Evolutionary conservation across 2,888 invertebrate species (phyloP).

Genomic region (Malthinus seriepunctatus): DNA sequence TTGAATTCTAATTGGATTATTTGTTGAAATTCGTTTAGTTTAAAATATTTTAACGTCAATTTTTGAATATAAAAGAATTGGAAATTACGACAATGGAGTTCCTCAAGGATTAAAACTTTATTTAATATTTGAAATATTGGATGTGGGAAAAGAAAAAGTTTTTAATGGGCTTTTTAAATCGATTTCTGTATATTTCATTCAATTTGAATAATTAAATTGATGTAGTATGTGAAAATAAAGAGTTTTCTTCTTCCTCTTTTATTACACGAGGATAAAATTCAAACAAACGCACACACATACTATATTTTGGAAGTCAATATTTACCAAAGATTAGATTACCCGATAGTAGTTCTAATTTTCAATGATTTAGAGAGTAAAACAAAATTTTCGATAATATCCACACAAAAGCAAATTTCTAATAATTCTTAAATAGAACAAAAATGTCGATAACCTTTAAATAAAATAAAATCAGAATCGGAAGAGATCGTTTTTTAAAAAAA

Average conservation of each 20-base stretch:
- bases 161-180: background rate
- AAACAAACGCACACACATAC: too few relatives aligned
- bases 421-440: background rate
- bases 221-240: too few relatives aligned
- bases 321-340: constrained; percentile 1
- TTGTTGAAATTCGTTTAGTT: too few relatives aligned
- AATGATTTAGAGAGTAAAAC: constrained; percentile 8
- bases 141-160: background rate
- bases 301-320: background rate
- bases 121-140: constrained; percentile 1
- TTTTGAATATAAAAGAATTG: too few relatives aligned
- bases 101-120: background rate
- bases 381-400: constrained; percentile 11
- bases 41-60: too few relatives aligned
- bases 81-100: background rate
- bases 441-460: too few relatives aligned
- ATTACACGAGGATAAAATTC: too few relatives aligned
- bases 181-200: background rate
- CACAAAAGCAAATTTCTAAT: background rate
- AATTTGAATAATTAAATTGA: too few relatives aligned
- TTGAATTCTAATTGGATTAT: too few relatives aligned
- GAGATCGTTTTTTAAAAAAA: too few relatives aligned
- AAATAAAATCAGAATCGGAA: too few relatives aligned
- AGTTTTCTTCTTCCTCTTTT: too few relatives aligned
- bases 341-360: constrained; percentile 10